Evolutionary conservation across 2,888 invertebrate species (phyloP).

Genomic region (Iphiclides podalirius): DNA sequence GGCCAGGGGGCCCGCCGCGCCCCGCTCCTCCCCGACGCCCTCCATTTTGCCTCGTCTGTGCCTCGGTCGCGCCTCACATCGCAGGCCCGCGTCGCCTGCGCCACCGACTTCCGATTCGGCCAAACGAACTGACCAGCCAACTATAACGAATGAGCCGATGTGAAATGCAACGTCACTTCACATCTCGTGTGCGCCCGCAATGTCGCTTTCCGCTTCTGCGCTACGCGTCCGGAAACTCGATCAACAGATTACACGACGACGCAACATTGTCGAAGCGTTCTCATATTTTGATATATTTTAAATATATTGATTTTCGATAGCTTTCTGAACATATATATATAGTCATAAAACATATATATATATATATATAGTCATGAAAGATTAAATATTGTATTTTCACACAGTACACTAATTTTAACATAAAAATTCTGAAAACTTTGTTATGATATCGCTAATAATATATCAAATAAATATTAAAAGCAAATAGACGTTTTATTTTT

Average conservation of each 20-base stretch:
- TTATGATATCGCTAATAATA: no score
- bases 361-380: no score
- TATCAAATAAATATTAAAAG: no score
- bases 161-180: constrained; percentile 46
- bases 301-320: no score
- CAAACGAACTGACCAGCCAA: background rate
- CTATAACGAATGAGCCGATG: constrained; percentile 41
- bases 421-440: no score
- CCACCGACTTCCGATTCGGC: background rate
- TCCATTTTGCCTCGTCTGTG: background rate
- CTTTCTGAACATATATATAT: no score
- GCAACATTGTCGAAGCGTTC: constrained; percentile 13
- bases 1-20: constrained; percentile 69
- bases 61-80: background rate
- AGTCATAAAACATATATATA: no score
- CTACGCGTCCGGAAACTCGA: constrained; percentile 46
- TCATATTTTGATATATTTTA: background rate
- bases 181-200: constrained; percentile 53
- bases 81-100: background rate
- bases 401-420: background rate
- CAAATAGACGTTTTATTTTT: no score
- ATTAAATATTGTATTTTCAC: background rate
- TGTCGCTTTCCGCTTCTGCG: constrained; percentile 42
- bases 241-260: constrained; percentile 48
- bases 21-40: background rate